Evolutionary conservation across 2,888 invertebrate genomes (phyloP), one percentile per base, ranked within the genome.

Genomic region (Hymenopus coronatus): DNA sequence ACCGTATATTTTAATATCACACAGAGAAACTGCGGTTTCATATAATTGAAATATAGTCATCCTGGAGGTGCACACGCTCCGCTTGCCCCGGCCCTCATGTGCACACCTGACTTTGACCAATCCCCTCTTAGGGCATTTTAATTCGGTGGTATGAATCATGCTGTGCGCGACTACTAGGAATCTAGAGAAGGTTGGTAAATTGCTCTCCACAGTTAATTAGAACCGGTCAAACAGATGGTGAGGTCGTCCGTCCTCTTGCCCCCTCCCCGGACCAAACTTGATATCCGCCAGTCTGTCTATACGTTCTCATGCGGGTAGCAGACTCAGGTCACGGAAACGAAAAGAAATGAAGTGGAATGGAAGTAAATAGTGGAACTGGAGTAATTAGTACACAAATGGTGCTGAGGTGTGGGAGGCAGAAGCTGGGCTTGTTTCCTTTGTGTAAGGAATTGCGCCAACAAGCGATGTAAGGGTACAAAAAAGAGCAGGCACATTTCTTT

Each of bases 101-200:
- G 87, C 87, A 87, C 87, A 87, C 87, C 87, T 87, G 87, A 87
- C 87, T 87, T 87, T 87, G 87, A 87, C 87, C 87, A 87, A 87
- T 87, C 87, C 87, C 27, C 87, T 87, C 87, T 82, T 82, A 87
- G 87, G 87, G 86, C 14, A 87, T 87, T 87, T 87, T 87, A 87
- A 87, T 87, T 87, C 87, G 33, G 40, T 87, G 14, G 40, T 87
- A 87, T 87, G 82, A 87, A 87, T 87, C 87, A 87, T 87, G 81
- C n/a, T 81, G 30, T 54, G 81, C 20, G 54, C 54, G 54, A 54
- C 54, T 54, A 54, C 15, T 54, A 54, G 54, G 54, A 54, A 54
- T 54, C 54, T 70, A 86, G 40, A 70, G 27, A 54, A 70, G 86
- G 70, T 86, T 81, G 82, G 87, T 87, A 87, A 87, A 87, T 87